Base-by-base conservation (phyloP, 2,888 invertebrate species). In the Folsomia candida region DNA sequence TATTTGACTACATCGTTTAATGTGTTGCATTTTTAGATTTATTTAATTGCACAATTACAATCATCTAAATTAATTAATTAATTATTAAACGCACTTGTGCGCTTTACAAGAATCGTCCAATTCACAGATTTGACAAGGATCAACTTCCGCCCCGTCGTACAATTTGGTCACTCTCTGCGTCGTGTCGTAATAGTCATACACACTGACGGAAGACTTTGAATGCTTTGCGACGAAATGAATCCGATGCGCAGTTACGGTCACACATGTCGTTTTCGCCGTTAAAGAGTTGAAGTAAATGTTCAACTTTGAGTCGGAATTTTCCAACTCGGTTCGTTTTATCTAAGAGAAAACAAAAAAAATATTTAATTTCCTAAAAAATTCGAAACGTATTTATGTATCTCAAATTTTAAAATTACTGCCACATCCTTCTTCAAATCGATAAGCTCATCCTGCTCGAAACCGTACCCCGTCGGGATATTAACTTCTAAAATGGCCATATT, bases 401-500 rank as follows among this genome's bases (percentile, higher is more conserved):
- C 18, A 1, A 51, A n/a, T n/a, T n/a, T n/a, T n/a, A n/a, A n/a
- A 47, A 47, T 47, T 47, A 47, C 47, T 18, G 0, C 51, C 51
- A 9, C 2, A 27, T 11, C 22, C 1, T 2, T 4, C 26, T 24
- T 3, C 1, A 64, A n/a, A 6, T 25, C 20, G 1, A 18, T 3
- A 9, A 69, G 64, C 2, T 63, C 68, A 2, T 70, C 89, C 76
- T 88, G 84, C 79, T 94, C 93, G 0, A 92, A 91, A 0, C 91
- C 87, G 82, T 91, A 97, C n/a, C 96, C 96, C 0, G 94, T 94
- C 0, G 95, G 94, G 69, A 96, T 85, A 72, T 89, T 89, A 0
- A 96, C 90, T 81, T 94, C 94, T 86, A 96, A 90, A 0, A 96
- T 90, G 9, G 93, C 91, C 89, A 96, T 91, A 77, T 95, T 95